Conservation (phyloP, 1,140 invertebrate species). For the Trialeurodes vaporariorum region DNA sequence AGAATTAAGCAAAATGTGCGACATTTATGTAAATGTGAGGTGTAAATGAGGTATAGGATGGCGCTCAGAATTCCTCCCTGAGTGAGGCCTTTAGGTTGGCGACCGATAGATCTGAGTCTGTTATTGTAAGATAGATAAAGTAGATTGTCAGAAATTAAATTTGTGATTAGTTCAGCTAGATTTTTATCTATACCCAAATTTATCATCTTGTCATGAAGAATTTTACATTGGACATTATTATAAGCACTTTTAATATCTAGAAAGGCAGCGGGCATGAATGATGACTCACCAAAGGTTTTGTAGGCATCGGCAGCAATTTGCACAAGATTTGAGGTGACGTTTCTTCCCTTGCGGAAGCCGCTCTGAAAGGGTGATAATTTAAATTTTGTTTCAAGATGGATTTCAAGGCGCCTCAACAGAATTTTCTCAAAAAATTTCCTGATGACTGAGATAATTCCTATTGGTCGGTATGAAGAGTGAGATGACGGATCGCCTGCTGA, state of each 20-base stretch:
- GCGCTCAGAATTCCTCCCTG: neutral
- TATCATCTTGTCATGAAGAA: neutral
- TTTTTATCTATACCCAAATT: neutral
- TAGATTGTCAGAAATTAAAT: neutral
- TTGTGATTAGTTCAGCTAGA: neutral
- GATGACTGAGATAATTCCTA: neutral
- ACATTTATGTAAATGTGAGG: neutral
- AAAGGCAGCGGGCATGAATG: neutral
- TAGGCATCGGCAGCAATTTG: neutral
- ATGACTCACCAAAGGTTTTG: neutral
- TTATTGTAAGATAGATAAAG: neutral
- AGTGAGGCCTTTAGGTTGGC: neutral
- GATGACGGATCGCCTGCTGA: neutral
- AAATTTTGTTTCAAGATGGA: neutral
- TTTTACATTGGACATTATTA: neutral
- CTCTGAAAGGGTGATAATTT: conserved; percentile 16
- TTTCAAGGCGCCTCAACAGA: neutral
- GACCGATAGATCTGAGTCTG: neutral
- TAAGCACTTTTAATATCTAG: neutral
- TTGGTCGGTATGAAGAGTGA: neutral
- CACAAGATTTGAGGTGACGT: neutral
- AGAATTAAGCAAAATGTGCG: neutral
- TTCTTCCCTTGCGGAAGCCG: neutral
- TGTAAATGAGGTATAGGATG: neutral
- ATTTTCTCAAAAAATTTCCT: neutral